Percentiles rank a stretch among this genome's conserved stretches.
phyloP scores from a whole-genome alignment of 2,113 vertebrate species.

The Amphilophus citrinellus region DNA sequence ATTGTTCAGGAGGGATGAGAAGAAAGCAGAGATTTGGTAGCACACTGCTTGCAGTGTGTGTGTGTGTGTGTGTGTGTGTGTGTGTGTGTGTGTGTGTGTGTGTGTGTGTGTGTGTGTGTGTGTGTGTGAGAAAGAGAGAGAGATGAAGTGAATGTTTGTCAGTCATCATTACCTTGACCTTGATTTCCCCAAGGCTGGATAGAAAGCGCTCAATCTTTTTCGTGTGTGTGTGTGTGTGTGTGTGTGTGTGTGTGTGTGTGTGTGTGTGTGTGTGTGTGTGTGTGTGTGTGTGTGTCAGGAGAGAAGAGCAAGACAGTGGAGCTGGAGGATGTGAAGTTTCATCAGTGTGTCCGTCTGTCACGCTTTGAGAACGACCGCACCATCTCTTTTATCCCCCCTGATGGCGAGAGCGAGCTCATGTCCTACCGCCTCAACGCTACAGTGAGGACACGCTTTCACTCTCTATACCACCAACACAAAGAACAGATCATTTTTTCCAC shows the following conservation, averaged over 20 bases:
- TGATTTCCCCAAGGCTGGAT: constrained; percentile 56
- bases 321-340: constrained; percentile 87
- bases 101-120: constrained; percentile 25
- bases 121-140: not conserved
- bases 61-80: constrained; percentile 23
- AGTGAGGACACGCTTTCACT: constrained; percentile 65
- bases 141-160: constrained; percentile 49
- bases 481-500: not conserved
- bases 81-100: constrained; percentile 12
- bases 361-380: constrained; percentile 88
- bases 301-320: constrained; percentile 86
- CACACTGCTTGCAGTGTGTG: constrained; percentile 1
- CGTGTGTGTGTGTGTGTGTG: constrained; percentile 22
- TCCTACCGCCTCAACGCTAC: constrained; percentile 86
- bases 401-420: constrained; percentile 87
- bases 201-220: constrained; percentile 51
- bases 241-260: constrained; percentile 24
- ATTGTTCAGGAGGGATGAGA: constrained; percentile 39
- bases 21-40: constrained; percentile 38
- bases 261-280: constrained; percentile 6
- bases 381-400: constrained; percentile 87
- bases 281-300: constrained; percentile 67
- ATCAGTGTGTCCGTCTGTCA: constrained; percentile 87
- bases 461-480: not conserved
- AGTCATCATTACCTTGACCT: constrained; percentile 66